Evolutionary conservation across 2,888 invertebrate genomes (phyloP), one percentile per base, ranked within the genome.

Genomic region (Acanthopleura granulata): DNA sequence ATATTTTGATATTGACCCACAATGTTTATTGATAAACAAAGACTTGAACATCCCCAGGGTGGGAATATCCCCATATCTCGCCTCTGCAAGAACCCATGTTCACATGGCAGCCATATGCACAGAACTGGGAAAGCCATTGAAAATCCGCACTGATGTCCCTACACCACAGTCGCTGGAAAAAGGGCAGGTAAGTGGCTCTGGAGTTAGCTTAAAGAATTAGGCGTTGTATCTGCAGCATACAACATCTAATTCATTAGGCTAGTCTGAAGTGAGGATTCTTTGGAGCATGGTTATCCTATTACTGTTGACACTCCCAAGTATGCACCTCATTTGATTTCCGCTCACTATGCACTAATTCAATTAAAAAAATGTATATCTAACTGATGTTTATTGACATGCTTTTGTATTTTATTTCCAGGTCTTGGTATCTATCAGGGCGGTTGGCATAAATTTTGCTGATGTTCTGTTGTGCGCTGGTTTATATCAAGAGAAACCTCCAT

Each of bases 371-470:
- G 3, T 40, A 40, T 6, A 9, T 40, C 9, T 40, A 40, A 40
- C 9, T 62, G 11, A n/a, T n/a, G 18, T 16, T 11, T 22, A 29
- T 27, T 66, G 18, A 27, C 1, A 6, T 16, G 6, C 22, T 25
- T 16, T 25, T 40, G 16, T 69, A 57, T 74, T 27, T 22, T 72
- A 25, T 71, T 71, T 76, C 70, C 83, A 94, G 93, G 93, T 94
- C n/a, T 88, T 93, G 75, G 91, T 94, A 18, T 92, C 92, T 81
- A 93, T 94, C 0, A 91, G 93, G 80, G 93, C 92, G 79, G 93
- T 93, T 83, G 93, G 93, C 74, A 91, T 94, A n/a, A 94, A 94
- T 89, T 92, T 92, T 71, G 91, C 92, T 0, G 94, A 94, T 89
- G 89, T 93, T 62, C 87, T 92, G 62, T 91, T 92, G 78, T 91